phyloP scores from a whole-genome alignment of 2,113 vertebrate genomes.

The Vireo altiloquus region DNA sequence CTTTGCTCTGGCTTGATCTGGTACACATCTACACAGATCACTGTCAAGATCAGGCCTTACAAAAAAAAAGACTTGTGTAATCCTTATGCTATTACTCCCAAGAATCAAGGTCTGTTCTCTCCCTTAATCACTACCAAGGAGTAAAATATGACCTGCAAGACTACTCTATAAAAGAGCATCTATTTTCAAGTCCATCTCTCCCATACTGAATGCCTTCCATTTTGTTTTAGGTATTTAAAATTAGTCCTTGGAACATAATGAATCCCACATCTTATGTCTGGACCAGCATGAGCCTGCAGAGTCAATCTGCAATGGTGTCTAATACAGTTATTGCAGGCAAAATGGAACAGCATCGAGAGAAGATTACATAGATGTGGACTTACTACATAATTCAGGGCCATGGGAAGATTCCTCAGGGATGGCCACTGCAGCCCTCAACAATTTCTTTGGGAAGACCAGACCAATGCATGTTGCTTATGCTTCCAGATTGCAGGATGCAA shows the following conservation, averaged over 20 bases:
- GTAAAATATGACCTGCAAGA: background rate
- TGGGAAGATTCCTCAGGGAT: background rate
- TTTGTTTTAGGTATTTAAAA: background rate
- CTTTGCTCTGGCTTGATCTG: background rate
- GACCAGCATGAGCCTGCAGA: background rate
- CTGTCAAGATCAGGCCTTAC: background rate
- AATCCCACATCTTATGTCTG: background rate
- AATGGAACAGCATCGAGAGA: background rate
- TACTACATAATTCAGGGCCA: background rate
- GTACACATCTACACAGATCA: background rate
- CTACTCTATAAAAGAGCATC: background rate
- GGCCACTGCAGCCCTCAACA: background rate
- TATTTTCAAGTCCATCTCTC: background rate
- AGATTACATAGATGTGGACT: background rate
- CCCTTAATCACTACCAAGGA: background rate
- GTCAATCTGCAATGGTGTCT: background rate
- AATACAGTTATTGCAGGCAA: background rate
- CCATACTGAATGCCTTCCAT: background rate
- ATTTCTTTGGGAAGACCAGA: background rate
- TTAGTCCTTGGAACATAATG: background rate
- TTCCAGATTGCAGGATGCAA: conserved; percentile 6
- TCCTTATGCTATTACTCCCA: background rate
- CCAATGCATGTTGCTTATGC: background rate
- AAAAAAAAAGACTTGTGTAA: background rate
- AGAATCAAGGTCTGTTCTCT: background rate